phyloP scores from a whole-genome alignment of 2,113 vertebrate species.

The Brachyistius frenatus region DNA sequence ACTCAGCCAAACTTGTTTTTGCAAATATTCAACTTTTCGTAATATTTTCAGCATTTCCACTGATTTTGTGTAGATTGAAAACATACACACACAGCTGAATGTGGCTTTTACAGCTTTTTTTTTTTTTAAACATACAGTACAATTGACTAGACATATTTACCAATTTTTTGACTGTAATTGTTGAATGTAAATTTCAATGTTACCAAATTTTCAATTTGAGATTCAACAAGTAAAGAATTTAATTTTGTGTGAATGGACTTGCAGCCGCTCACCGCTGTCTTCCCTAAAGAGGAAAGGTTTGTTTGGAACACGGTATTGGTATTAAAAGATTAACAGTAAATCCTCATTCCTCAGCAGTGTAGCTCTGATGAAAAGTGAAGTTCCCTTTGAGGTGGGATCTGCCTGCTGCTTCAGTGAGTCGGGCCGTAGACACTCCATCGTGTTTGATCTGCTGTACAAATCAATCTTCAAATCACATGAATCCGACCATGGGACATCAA shows the following conservation, averaged over 20 bases:
- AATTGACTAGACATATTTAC: too few relatives aligned
- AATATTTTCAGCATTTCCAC: too few relatives aligned
- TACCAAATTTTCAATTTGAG: background rate
- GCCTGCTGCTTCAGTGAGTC: conserved; percentile 26
- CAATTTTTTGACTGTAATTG: too few relatives aligned
- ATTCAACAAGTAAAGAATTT: background rate
- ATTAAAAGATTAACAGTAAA: conserved; percentile 82
- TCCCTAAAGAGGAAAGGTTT: conserved; percentile 12
- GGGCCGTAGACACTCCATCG: background rate
- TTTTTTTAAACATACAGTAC: too few relatives aligned
- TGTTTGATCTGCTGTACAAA: conserved; percentile 71
- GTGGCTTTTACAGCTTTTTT: too few relatives aligned
- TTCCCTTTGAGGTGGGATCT: conserved; percentile 75
- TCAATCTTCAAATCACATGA: conserved; percentile 60
- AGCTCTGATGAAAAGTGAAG: conserved; percentile 73
- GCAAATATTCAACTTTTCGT: too few relatives aligned
- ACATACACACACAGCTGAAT: too few relatives aligned
- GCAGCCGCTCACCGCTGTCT: background rate
- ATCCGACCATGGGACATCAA: conserved; percentile 69
- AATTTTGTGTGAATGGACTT: conserved; percentile 9
- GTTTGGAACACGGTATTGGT: conserved; percentile 51
- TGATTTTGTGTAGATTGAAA: too few relatives aligned
- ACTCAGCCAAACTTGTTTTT: too few relatives aligned
- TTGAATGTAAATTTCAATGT: too few relatives aligned
- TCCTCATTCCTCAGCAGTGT: conserved; percentile 57